These are phyloP conservation scores for Vidua chalybeata DNA, from an alignment of 2,113 vertebrate genomes.

Conservation along the genomic window DNA sequence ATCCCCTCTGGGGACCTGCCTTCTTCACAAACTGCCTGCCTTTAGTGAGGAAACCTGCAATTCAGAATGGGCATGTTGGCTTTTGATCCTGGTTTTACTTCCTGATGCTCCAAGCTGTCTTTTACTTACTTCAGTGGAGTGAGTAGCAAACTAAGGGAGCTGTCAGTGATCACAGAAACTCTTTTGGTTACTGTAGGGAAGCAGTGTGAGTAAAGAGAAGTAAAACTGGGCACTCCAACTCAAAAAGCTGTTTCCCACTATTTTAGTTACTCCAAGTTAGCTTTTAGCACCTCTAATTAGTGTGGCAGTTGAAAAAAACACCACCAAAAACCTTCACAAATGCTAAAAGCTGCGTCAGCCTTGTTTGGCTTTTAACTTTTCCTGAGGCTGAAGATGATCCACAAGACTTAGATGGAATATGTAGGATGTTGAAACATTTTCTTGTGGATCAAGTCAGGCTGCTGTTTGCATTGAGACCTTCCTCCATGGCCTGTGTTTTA, in stretches of 20 bases:
- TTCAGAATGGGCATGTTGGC: neutral
- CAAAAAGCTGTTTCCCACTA: neutral
- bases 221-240: neutral
- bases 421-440: neutral
- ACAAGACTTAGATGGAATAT: neutral
- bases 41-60: neutral
- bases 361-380: neutral
- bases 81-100: neutral
- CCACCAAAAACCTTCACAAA: neutral
- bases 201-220: neutral
- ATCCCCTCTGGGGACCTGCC: neutral
- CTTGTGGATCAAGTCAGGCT: neutral
- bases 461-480: neutral
- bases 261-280: neutral
- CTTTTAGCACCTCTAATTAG: conserved; percentile 26
- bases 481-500: neutral
- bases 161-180: neutral
- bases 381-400: neutral
- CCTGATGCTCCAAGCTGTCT: neutral
- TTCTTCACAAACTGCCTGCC: neutral
- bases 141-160: neutral
- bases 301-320: neutral
- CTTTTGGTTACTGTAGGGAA: neutral
- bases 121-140: neutral
- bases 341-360: neutral